Evolutionary conservation across 2,797 vertebrate species (phyloP).

Genomic region (Okamejei kenojei): DNA sequence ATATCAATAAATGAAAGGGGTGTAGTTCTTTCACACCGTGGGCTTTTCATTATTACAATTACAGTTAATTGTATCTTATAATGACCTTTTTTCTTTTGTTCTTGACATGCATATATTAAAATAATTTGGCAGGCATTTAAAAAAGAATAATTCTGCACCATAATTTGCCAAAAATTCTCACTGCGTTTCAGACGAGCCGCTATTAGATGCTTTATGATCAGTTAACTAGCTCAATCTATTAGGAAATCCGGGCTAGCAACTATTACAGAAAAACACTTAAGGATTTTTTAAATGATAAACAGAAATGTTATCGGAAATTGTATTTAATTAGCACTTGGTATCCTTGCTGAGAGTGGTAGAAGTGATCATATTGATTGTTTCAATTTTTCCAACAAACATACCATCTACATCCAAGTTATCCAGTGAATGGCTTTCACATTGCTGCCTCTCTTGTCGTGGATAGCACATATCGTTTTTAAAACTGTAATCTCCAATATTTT

Average conservation of each 20-base stretch:
- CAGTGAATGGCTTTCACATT: background rate
- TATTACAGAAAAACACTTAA: constrained; percentile 8
- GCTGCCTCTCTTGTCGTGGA: background rate
- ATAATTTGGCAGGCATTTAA: background rate
- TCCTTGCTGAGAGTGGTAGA: background rate
- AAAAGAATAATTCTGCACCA: constrained; percentile 25
- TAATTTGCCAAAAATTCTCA: background rate
- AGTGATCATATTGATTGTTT: background rate
- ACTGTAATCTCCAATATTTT: background rate
- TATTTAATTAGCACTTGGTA: background rate
- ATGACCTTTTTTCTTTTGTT: constrained; percentile 20
- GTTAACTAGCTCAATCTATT: constrained; percentile 15
- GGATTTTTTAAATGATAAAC: constrained; percentile 2
- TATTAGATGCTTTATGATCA: constrained; percentile 2
- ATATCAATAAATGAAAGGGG: constrained; percentile 9
- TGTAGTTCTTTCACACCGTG: background rate
- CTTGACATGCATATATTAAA: constrained; percentile 32
- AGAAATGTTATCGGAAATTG: constrained; percentile 22
- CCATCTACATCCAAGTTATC: background rate
- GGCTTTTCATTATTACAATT: constrained; percentile 24
- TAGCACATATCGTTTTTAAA: background rate
- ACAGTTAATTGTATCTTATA: background rate
- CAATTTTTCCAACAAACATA: background rate
- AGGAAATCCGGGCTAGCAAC: background rate
- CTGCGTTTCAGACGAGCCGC: background rate